phyloP scores from a whole-genome alignment of 2,113 vertebrate species.

The Platichthys stellatus region DNA sequence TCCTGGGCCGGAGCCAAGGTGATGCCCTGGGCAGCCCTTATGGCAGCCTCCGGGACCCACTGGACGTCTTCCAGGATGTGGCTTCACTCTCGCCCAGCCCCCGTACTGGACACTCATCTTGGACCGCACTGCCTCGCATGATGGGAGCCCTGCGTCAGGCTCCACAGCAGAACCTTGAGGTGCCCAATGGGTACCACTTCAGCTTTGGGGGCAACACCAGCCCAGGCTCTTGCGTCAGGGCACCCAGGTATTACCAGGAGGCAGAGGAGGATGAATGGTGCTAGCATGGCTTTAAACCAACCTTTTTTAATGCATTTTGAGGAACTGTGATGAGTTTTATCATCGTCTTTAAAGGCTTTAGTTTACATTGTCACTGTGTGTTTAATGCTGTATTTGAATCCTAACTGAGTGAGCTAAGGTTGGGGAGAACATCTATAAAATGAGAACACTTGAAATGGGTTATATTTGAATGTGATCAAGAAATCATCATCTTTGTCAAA shows the following conservation, averaged over 20 bases:
- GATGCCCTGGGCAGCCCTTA: slow-evolving; percentile 69
- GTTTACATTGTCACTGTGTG: slow-evolving; percentile 71
- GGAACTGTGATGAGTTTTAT: slow-evolving; percentile 93
- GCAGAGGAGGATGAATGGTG: slow-evolving; percentile 93
- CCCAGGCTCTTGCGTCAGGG: slow-evolving; percentile 74
- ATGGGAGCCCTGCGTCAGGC: slow-evolving; percentile 87
- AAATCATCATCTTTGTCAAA: slow-evolving; percentile 18
- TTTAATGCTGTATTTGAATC: slow-evolving; percentile 54
- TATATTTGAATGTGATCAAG: slow-evolving; percentile 9
- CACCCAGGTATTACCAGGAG: slow-evolving; percentile 87
- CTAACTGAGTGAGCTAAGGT: neutral
- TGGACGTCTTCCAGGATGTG: slow-evolving; percentile 88
- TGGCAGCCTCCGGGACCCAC: slow-evolving; percentile 83
- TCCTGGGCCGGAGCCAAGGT: slow-evolving; percentile 82
- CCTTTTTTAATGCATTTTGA: slow-evolving; percentile 74
- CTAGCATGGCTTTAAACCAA: slow-evolving; percentile 85
- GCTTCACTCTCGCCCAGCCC: slow-evolving; percentile 74
- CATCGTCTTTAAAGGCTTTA: slow-evolving; percentile 80
- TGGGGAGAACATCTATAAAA: neutral
- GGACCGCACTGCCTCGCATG: slow-evolving; percentile 82
- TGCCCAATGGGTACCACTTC: slow-evolving; percentile 92
- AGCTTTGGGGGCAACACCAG: slow-evolving; percentile 83
- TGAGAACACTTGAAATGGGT: neutral
- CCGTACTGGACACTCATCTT: slow-evolving; percentile 82
- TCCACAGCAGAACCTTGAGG: slow-evolving; percentile 86